Conservation (phyloP, 64 coral and sea anemone genomes). For the Cladopsammia gracilis region DNA sequence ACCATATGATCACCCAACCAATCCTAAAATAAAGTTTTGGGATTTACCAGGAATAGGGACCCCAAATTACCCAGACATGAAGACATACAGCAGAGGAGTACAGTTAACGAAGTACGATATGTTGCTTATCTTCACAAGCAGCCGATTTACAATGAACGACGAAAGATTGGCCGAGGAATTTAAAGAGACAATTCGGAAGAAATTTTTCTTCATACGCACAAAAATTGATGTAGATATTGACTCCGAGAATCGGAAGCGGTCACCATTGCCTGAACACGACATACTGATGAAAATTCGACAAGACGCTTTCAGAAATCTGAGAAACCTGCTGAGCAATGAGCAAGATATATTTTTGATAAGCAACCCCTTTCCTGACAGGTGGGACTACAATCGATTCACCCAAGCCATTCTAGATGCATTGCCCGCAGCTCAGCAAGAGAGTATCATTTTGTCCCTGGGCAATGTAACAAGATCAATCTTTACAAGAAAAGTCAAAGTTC, state of each 20-base stretch:
- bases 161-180: conserved; percentile 38
- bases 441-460: conserved; percentile 2
- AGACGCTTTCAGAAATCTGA: too few species aligned
- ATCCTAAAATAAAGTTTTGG: conserved; percentile 62
- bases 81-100: conserved; percentile 6
- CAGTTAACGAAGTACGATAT: conserved; percentile 11
- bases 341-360: conserved; percentile 54
- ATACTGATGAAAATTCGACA: too few species aligned
- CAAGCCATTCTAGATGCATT: conserved; percentile 41
- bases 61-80: conserved; percentile 44
- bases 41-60: conserved; percentile 61
- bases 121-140: conserved; percentile 26
- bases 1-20: conserved; percentile 29
- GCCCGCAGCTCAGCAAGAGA: not conserved
- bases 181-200: not conserved
- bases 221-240: conserved; percentile 55
- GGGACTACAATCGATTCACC: conserved; percentile 30
- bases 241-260: conserved; percentile 39
- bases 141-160: conserved; percentile 17
- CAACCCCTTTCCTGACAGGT: conserved; percentile 16
- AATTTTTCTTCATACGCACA: conserved; percentile 57
- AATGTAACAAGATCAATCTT: not conserved
- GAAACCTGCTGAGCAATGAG: not conserved
- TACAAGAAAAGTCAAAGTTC: conserved; percentile 33
- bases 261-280: too few species aligned